Conservation (phyloP, 2,888 invertebrate genomes). For the Aplocera efformata region DNA sequence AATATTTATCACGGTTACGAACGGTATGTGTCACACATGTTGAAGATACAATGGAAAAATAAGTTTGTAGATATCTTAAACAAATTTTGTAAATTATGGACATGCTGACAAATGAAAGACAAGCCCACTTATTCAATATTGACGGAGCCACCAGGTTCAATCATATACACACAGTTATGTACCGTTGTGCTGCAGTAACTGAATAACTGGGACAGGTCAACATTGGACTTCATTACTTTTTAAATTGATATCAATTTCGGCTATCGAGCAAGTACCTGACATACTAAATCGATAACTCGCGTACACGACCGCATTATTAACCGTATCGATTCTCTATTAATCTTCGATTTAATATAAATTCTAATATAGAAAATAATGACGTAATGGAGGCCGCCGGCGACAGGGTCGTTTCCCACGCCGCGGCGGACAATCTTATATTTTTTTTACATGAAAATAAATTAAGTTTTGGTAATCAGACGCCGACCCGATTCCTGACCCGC, state of each 20-base stretch:
- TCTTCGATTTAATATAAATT: constrained; percentile 74
- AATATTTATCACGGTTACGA: no score
- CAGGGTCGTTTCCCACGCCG: constrained; percentile 78
- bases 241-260: constrained; percentile 26
- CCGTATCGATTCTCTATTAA: constrained; percentile 76
- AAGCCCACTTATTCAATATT: constrained; percentile 18
- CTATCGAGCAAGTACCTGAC: constrained; percentile 18
- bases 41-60: background rate
- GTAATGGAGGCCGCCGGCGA: constrained; percentile 78
- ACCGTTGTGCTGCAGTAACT: constrained; percentile 18
- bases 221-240: constrained; percentile 22
- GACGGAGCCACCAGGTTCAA: constrained; percentile 16
- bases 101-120: constrained; percentile 21
- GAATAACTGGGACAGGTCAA: constrained; percentile 25
- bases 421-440: constrained; percentile 67
- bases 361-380: constrained; percentile 80
- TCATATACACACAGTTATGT: constrained; percentile 18
- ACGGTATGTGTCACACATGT: no score
- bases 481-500: constrained; percentile 67
- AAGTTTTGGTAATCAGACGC: constrained; percentile 77
- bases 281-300: constrained; percentile 29
- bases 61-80: constrained; percentile 13
- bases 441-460: constrained; percentile 76
- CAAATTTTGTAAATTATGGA: constrained; percentile 22
- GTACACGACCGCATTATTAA: constrained; percentile 52